Percentiles rank a stretch among this genome's conserved stretches.
These are phyloP conservation scores for Festucalex cinctus DNA, from an alignment of 2,113 vertebrate species.

Conservation along the genomic window DNA sequence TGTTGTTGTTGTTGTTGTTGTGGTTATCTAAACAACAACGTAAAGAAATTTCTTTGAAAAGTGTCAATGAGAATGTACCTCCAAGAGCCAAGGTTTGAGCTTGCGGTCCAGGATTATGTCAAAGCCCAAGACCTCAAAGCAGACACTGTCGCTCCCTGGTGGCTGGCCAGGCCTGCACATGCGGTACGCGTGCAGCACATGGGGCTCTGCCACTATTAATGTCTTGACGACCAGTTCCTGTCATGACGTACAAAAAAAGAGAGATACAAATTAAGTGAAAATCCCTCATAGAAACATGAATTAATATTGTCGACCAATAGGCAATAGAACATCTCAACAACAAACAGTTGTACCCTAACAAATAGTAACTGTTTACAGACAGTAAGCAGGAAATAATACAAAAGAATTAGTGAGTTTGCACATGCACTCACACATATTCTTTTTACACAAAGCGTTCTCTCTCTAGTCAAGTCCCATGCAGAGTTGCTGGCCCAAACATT, in stretches of 20 bases:
- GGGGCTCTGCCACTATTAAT: slow-evolving; percentile 92
- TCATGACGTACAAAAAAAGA: slow-evolving; percentile 21
- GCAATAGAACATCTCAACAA: neutral
- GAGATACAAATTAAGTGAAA: slow-evolving; percentile 12
- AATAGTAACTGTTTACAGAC: neutral
- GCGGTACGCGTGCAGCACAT: slow-evolving; percentile 93
- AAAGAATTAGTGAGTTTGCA: neutral
- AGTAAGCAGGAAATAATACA: neutral
- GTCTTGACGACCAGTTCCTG: slow-evolving; percentile 98
- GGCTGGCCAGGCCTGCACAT: slow-evolving; percentile 97
- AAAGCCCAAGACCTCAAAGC: slow-evolving; percentile 96
- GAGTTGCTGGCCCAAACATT: slow-evolving; percentile 52
- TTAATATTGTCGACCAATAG: neutral
- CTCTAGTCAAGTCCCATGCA: slow-evolving; percentile 39
- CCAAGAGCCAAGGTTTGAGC: slow-evolving; percentile 95
- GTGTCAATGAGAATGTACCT: slow-evolving; percentile 74
- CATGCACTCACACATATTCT: slow-evolving; percentile 17
- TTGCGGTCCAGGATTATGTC: slow-evolving; percentile 97
- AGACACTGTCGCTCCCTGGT: slow-evolving; percentile 94
- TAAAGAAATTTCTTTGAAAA: neutral
- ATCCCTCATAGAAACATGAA: neutral
- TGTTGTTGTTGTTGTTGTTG: no score
- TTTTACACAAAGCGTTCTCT: slow-evolving; percentile 34
- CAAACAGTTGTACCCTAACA: neutral
- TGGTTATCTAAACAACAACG: neutral